Evolutionary conservation across 1,140 invertebrate species (phyloP).

Genomic region (Eupeodes corollae): DNA sequence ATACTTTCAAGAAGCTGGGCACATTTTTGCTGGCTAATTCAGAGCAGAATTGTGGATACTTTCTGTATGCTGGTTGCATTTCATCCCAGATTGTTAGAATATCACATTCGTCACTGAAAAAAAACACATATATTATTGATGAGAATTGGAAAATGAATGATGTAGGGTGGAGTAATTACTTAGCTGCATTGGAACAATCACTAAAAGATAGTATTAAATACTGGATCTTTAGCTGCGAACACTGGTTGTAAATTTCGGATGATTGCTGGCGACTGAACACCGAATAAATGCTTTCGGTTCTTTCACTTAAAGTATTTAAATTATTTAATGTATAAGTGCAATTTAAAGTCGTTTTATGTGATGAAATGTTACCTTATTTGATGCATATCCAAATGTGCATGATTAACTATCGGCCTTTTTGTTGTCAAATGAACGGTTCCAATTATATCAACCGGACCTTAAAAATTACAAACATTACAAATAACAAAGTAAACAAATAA

Average conservation of each 20-base stretch:
- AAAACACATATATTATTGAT: not conserved
- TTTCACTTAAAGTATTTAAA: conserved; percentile 16
- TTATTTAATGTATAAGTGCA: too few species aligned
- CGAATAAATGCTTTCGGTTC: conserved; percentile 32
- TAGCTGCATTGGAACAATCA: conserved; percentile 28
- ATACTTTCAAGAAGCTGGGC: conserved; percentile 33
- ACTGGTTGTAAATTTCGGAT: conserved; percentile 34
- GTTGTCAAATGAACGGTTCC: conserved; percentile 32
- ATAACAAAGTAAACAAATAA: not conserved
- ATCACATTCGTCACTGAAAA: conserved; percentile 28
- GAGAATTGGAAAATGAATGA: not conserved
- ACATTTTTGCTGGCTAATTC: conserved; percentile 31
- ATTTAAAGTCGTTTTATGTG: not conserved
- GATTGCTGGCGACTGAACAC: conserved; percentile 35
- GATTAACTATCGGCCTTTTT: conserved; percentile 32
- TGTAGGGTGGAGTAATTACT: conserved; percentile 11
- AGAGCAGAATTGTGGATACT: conserved; percentile 34
- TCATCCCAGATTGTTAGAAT: conserved; percentile 33
- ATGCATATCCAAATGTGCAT: conserved; percentile 31
- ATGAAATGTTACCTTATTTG: conserved; percentile 26
- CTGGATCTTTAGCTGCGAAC: conserved; percentile 32
- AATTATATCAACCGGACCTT: conserved; percentile 30
- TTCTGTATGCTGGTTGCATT: conserved; percentile 29
- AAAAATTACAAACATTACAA: not conserved
- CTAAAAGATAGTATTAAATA: conserved; percentile 32